A percentile compares a stretch with the other conserved stretches of the same genome.
Evolutionary conservation across 2,888 invertebrate genomes (phyloP).

Genomic region (Lucinisca nassula): DNA sequence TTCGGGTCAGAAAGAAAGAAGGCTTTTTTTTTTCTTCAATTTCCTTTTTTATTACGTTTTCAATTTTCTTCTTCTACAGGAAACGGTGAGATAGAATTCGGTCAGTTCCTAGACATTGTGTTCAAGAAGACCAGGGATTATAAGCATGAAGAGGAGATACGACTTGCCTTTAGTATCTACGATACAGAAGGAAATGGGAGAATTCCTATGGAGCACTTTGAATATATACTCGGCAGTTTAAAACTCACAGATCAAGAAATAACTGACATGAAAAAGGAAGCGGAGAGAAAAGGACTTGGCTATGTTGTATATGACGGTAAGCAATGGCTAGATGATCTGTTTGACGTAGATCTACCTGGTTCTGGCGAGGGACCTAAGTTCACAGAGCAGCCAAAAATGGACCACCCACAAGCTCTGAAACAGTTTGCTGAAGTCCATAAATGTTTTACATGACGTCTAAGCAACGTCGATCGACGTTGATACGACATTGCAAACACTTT

Average conservation of each 20-base stretch:
- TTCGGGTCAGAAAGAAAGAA: too few relatives aligned
- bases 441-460: too few relatives aligned
- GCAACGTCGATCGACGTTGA: too few relatives aligned
- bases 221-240: conserved; percentile 1
- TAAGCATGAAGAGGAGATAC: neutral
- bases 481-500: too few relatives aligned
- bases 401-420: too few relatives aligned
- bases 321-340: too few relatives aligned
- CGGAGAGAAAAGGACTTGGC: neutral
- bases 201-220: neutral
- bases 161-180: conserved; percentile 4
- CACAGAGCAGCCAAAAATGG: too few relatives aligned
- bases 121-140: conserved; percentile 13
- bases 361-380: too few relatives aligned
- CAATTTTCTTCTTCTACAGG: neutral
- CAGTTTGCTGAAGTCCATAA: too few relatives aligned
- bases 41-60: too few relatives aligned
- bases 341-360: too few relatives aligned
- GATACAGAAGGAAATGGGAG: neutral
- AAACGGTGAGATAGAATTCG: conserved; percentile 6
- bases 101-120: neutral
- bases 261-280: neutral
- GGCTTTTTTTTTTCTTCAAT: too few relatives aligned
- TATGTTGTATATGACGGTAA: conserved; percentile 11
- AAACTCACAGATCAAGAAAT: conserved; percentile 10